Base-by-base conservation (phyloP, 1,140 invertebrate species). In the Bombus sibiricus region DNA sequence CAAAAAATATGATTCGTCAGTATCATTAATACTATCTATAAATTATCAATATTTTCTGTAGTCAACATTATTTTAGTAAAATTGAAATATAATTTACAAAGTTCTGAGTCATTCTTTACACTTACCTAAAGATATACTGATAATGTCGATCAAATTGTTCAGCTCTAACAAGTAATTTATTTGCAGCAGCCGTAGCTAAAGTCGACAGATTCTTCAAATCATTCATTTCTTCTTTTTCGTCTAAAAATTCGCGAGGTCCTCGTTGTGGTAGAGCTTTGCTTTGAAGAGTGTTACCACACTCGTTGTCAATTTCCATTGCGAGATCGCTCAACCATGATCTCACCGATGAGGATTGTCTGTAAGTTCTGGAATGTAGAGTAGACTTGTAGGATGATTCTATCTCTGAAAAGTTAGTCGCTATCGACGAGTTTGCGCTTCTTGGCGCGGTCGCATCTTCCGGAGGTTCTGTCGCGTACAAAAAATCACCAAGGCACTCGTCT, bases 121-220 rank as follows among this genome's bases (percentile, higher is more conserved):
- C 93, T 93, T 86, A 95, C 94, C 91, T 79, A 8, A 89, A 84
- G 10, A 93, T 87, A 53, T 77, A 87, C 4, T 88, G 81, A 77
- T 94, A 92, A 71, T 88, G 86, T 32, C 88, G 88, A n/a, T 93
- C 91, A 74, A 95, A 95, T n/a, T 90, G 88, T 1, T 95, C 92
- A 25, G 92, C 94, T 28, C 85, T 88, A n/a, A 93, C 86, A 15
- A 95, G 87, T 28, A 95, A 73, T 74, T 94, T 94, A 2, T 93
- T 95, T 0, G 94, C 94, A 0, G 94, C 94, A 0, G 94, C 91
- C 0, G 95, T 94, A 0, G 94, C 93, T 0, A 93, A 92, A 5
- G 93, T 91, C 0, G 94, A 93, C 12, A 95, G 71, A 34, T 86
- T 90, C n/a, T 88, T 91, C 15, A 93, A 78, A 77, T 94, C 91